These are phyloP conservation scores for Frieseomelitta varia DNA, from an alignment of 1,140 invertebrate genomes.

Conservation along the genomic window DNA sequence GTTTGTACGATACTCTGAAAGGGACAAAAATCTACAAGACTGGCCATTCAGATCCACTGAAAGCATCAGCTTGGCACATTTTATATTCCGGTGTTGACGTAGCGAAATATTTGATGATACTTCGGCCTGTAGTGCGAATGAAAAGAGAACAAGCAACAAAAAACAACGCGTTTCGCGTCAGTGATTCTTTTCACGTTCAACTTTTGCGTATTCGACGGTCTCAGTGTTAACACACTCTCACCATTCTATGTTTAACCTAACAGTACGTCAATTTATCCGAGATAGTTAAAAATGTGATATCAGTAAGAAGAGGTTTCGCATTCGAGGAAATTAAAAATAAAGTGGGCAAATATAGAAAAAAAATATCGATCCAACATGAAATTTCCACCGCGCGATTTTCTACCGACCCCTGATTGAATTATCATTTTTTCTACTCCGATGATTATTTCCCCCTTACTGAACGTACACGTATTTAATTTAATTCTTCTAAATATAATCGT, in stretches of 20 bases:
- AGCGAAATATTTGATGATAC: slow-evolving; percentile 44
- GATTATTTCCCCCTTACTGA: background rate
- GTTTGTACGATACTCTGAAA: background rate
- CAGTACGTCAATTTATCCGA: background rate
- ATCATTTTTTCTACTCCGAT: background rate
- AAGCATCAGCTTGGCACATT: slow-evolving; percentile 28
- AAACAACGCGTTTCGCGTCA: background rate
- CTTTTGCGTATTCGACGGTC: background rate
- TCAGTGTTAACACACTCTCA: background rate
- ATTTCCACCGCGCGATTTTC: background rate
- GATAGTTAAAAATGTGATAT: background rate
- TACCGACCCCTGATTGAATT: background rate
- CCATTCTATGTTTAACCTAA: background rate
- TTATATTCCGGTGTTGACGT: slow-evolving; percentile 28
- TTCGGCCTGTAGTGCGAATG: slow-evolving; percentile 10
- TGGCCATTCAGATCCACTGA: background rate
- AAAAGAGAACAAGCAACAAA: background rate
- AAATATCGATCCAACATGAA: background rate
- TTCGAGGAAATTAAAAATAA: background rate
- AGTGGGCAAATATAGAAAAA: background rate
- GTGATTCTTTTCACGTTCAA: background rate
- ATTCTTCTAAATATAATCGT: no score
- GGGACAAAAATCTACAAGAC: slow-evolving; percentile 2
- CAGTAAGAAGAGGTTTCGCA: background rate
- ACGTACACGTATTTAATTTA: background rate